A percentile compares a stretch with the other conserved stretches of the same genome.
phyloP scores from a whole-genome alignment of 2,888 invertebrate genomes.

The Stenoptilia bipunctidactyla region DNA sequence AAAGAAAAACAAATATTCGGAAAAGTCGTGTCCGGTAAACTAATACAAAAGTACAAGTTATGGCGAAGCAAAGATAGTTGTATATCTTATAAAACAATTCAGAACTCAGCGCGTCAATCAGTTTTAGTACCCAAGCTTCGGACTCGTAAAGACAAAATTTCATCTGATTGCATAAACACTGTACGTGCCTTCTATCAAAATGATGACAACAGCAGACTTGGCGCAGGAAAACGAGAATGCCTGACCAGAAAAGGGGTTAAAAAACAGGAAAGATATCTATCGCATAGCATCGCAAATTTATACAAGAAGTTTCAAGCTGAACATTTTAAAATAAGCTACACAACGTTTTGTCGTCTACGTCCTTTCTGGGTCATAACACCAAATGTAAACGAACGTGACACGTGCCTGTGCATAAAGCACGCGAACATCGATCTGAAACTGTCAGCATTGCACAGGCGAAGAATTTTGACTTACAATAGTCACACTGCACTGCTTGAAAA shows the following conservation, averaged over 20 bases:
- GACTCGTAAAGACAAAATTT: too few species aligned
- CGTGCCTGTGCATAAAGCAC: conserved; percentile 10
- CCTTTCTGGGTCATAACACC: conserved; percentile 11
- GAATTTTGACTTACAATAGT: conserved; percentile 7
- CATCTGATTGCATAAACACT: too few species aligned
- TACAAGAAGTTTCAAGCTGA: conserved; percentile 3
- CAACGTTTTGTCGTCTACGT: conserved; percentile 7
- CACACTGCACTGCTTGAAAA: conserved; percentile 8
- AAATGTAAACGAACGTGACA: conserved; percentile 7
- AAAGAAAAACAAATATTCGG: too few species aligned
- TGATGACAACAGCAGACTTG: conserved; percentile 4
- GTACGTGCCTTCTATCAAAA: conserved; percentile 5
- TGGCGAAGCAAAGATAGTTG: too few species aligned
- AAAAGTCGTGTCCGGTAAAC: too few species aligned
- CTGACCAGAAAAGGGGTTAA: conserved; percentile 5
- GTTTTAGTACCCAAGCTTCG: too few species aligned
- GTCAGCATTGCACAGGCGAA: conserved; percentile 8
- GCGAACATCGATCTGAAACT: conserved; percentile 11
- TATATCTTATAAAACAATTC: too few species aligned
- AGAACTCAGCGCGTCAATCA: too few species aligned
- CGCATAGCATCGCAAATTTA: conserved; percentile 6
- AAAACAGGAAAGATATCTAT: conserved; percentile 9
- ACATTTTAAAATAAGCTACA: conserved; percentile 5
- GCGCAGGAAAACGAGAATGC: conserved; percentile 7
- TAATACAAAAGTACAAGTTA: too few species aligned